A percentile compares a stretch with the other conserved stretches of the same genome.
Conservation (phyloP, 2,888 invertebrate species). For the Thymelicus sylvestris region DNA sequence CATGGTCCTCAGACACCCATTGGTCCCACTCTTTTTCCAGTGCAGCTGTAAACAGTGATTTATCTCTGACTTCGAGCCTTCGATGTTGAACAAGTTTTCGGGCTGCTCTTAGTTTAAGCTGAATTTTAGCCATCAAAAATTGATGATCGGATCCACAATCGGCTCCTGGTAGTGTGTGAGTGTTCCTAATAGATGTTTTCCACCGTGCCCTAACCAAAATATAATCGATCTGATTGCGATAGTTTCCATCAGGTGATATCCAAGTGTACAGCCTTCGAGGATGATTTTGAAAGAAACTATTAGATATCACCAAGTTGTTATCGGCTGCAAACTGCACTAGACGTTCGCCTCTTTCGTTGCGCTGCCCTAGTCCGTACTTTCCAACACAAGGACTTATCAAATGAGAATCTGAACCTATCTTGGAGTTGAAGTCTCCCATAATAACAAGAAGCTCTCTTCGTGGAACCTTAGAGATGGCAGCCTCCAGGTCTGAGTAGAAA, state of each 20-base stretch:
- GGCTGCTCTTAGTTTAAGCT: too few species aligned
- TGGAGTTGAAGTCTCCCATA: too few species aligned
- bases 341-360: not conserved
- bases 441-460: too few species aligned
- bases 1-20: too few species aligned
- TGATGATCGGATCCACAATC: conserved; percentile 19
- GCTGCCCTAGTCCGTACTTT: not conserved
- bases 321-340: conserved; percentile 3
- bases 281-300: not conserved
- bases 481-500: too few species aligned
- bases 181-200: conserved; percentile 26
- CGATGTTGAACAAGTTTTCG: too few species aligned
- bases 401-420: too few species aligned
- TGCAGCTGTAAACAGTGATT: not conserved
- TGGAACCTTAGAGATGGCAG: too few species aligned
- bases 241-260: not conserved
- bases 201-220: conserved; percentile 32
- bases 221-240: conserved; percentile 12
- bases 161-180: conserved; percentile 18
- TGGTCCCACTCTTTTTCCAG: too few species aligned
- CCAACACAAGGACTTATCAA: not conserved
- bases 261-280: not conserved
- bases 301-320: not conserved
- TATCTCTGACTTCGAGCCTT: not conserved
- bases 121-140: not conserved